phyloP scores from a whole-genome alignment of 2,113 vertebrate species.

The Dendrocopos noguchii region DNA sequence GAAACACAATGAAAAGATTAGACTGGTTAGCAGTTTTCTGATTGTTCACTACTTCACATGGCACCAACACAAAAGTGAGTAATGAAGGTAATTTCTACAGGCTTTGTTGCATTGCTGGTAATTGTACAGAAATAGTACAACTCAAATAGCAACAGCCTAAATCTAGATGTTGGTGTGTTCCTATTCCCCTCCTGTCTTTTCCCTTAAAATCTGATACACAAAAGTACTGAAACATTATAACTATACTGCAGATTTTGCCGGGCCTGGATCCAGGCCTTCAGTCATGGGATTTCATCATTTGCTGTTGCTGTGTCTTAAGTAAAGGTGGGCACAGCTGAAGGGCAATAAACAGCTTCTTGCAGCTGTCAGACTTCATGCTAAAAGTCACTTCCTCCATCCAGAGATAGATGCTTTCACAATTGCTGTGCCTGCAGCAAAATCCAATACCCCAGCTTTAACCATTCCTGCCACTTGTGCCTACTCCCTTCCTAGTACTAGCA shows the following conservation, averaged over 20 bases:
- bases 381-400: not conserved
- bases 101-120: not conserved
- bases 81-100: not conserved
- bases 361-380: not conserved
- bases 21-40: not conserved
- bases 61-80: not conserved
- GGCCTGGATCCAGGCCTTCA: not conserved
- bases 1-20: not conserved
- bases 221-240: not conserved
- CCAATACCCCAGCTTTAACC: not conserved
- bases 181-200: not conserved
- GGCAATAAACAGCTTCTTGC: not conserved
- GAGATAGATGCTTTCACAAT: too few relatives aligned
- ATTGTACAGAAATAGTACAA: not conserved
- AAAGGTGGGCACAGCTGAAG: not conserved
- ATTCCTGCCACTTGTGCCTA: not conserved
- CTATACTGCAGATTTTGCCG: not conserved
- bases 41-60: not conserved
- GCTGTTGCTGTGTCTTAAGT: not conserved
- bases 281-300: not conserved
- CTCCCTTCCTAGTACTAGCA: not conserved
- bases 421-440: accelerated
- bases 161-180: not conserved
- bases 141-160: not conserved
- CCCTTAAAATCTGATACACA: not conserved